Evolutionary conservation across 2,113 vertebrate genomes (phyloP).

Genomic region (Romanogobio albipinnatus): DNA sequence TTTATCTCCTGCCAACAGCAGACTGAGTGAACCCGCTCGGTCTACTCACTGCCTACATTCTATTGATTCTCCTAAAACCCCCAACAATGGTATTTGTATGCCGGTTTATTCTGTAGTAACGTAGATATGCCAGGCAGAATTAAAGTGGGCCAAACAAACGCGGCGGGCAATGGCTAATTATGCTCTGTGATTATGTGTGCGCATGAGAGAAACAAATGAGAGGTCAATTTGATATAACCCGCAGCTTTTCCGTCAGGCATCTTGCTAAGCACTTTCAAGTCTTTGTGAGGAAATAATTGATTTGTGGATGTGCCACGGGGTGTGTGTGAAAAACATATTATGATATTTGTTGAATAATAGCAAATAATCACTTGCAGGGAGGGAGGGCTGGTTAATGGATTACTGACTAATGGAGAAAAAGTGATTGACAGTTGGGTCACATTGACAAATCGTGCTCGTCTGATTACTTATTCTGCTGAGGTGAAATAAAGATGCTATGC

Average conservation of each 20-base stretch:
- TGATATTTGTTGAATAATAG: slow-evolving; percentile 94
- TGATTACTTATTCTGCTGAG: slow-evolving; percentile 81
- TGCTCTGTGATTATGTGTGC: slow-evolving; percentile 79
- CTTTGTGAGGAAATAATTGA: slow-evolving; percentile 97
- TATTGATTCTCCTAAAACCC: slow-evolving; percentile 94
- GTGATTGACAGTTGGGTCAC: slow-evolving; percentile 81
- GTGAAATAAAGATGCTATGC: slow-evolving; percentile 43
- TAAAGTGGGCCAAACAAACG: slow-evolving; percentile 89
- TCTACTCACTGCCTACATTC: slow-evolving; percentile 86
- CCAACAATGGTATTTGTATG: slow-evolving; percentile 95
- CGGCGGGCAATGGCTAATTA: slow-evolving; percentile 91
- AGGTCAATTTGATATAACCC: slow-evolving; percentile 97
- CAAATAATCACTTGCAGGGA: slow-evolving; percentile 66
- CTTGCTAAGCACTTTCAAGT: slow-evolving; percentile 97
- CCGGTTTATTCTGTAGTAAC: slow-evolving; percentile 93
- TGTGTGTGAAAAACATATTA: slow-evolving; percentile 91
- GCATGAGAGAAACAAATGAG: slow-evolving; percentile 77
- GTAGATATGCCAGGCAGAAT: slow-evolving; percentile 96
- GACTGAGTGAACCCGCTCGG: slow-evolving; percentile 88
- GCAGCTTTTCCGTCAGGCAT: slow-evolving; percentile 90
- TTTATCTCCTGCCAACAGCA: slow-evolving; percentile 93
- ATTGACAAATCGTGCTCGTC: slow-evolving; percentile 80
- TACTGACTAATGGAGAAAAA: slow-evolving; percentile 91
- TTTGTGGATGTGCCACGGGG: slow-evolving; percentile 84
- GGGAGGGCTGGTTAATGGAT: slow-evolving; percentile 92